These are phyloP conservation scores for Etheostoma perlongum DNA, from an alignment of 2,797 vertebrate genomes.

Conservation along the genomic window DNA sequence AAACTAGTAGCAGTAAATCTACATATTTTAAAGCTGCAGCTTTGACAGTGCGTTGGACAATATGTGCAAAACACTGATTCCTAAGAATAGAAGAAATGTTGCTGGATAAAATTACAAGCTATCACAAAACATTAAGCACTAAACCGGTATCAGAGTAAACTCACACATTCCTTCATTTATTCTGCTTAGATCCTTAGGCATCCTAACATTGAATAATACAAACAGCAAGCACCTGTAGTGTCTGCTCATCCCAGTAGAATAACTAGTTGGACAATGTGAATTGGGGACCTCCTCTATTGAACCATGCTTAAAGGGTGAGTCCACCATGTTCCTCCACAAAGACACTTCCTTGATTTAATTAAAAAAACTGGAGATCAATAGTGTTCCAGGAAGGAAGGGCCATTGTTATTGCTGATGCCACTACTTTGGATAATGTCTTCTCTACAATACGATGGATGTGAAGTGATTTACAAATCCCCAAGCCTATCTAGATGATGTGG, in stretches of 20 bases:
- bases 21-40: neutral
- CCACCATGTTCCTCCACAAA: conserved; percentile 36
- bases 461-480: conserved; percentile 26
- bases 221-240: neutral
- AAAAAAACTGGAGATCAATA: conserved; percentile 70
- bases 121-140: too few species aligned
- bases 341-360: conserved; percentile 67
- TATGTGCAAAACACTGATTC: too few species aligned
- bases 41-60: neutral
- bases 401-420: conserved; percentile 67
- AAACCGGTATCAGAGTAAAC: neutral
- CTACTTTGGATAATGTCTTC: conserved; percentile 64
- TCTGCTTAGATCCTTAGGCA: neutral
- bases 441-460: conserved; percentile 9
- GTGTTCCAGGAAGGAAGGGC: conserved; percentile 67
- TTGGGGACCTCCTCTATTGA: conserved; percentile 3
- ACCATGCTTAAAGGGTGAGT: neutral
- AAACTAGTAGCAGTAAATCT: neutral
- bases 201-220: neutral
- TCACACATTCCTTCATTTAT: neutral
- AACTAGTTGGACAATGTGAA: conserved; percentile 9
- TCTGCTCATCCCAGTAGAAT: neutral
- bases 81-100: neutral
- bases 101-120: neutral
- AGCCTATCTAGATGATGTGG: neutral